Evolutionary conservation across 2,113 vertebrate genomes (phyloP), one percentile per base, ranked within the genome.

Genomic region (Nematolebias whitei): DNA sequence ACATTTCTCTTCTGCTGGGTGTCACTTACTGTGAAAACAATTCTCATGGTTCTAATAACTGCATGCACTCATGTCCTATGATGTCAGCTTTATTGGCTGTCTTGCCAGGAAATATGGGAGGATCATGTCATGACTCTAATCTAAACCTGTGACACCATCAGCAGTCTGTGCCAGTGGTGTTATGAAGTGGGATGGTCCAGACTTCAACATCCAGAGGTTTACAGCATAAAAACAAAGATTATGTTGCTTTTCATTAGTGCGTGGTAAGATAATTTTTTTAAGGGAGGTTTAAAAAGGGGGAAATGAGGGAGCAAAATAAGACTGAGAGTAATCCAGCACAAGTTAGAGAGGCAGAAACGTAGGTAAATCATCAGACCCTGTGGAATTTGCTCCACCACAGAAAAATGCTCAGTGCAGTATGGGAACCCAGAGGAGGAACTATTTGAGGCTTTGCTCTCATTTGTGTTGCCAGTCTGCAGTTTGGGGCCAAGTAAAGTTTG

Each of bases 381-480:
- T 49, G 52, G 54, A 83, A 77, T 79, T 66, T 10, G 12, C 60
- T 75, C 56, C 16, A 44, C 64, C 61, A 35, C 63, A 45, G 74
- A 81, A 78, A 81, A 76, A 75, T 58, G 43, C 54, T 67, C 32
- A 23, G 76, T 55, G 51, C 55, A 43, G 39, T 55, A 54, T 56
- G 66, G 56, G 71, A 80, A 80, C 64, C 11, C 43, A 54, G 26
- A 12, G 16, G 47, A 47, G 71, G 19, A 60, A 51, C 71, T 74
- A 78, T 75, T 83, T 68, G 57, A 60, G 67, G 70, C 74, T 78
- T 50, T 29, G 63, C 67, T 72, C 40, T 67, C 78, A 63, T 71
- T 84, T 87, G 67, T 74, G 76, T 72, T 85, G 84, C 76, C 83
- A 81, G 68, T 73, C 84, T 35, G 77, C 58, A 72, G 77, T 72